Base-by-base conservation (phyloP, 2,113 vertebrate genomes). In the Perognathus longimembris region DNA sequence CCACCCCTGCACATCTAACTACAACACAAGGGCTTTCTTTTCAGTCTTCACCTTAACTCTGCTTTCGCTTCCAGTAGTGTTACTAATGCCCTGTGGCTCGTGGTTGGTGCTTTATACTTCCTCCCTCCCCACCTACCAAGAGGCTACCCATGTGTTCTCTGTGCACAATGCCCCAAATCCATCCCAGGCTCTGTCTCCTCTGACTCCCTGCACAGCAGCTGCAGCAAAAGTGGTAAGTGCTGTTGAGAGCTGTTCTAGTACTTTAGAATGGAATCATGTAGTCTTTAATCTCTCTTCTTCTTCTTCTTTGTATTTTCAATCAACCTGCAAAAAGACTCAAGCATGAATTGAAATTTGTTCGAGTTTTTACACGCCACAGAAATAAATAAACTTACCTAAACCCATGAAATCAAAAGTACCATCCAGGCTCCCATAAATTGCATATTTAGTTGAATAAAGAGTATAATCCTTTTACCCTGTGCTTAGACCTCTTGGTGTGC, bases 381-480 rank as follows among this genome's bases (percentile, higher is more conserved):
- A 96, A 91, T 84, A 94, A 95, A 81, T 73, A 94, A 57, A 96
- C 50, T 88, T 57, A 85, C 82, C 50, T 57, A 95, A 91, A 87
- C 64, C 81, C 74, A 38, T 90, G 79, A 95, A 91, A 88, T 93
- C 59, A 45, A 90, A 95, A 93, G 42, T 70, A 87, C 45, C 74
- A 89, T 64, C 40, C 78, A 82, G 63, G 69, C 63, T 91, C 90
- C 87, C 42, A 57, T 50, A 59, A 92, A 14, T 50, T 84, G 57
- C 38, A 91, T 59, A 45, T 85, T 89, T 63, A 67, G 80, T 20
- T 88, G 45, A 95, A 54, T 87, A 74, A 93, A 88, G 86, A 86
- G 77, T 32, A 75, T 92, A 91, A 88, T 84, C 77, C 40, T 45
- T 45, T 89, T 64, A 80, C 54, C 34, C 63, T 86, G 69, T 71